phyloP scores from a whole-genome alignment of 2,113 vertebrate species.

The Antechinus flavipes region DNA sequence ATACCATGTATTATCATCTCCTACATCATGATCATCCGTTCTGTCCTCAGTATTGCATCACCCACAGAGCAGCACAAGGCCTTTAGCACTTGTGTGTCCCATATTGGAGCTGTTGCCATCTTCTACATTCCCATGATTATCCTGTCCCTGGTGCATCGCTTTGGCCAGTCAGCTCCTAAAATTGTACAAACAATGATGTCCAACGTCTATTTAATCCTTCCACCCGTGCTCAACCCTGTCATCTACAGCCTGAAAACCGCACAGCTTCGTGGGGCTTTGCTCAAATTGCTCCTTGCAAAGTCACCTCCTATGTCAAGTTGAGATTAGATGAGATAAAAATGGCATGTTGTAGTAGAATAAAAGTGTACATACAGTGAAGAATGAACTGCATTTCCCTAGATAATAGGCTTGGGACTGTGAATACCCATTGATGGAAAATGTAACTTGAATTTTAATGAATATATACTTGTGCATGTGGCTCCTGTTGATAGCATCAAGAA shows the following conservation, averaged over 20 bases:
- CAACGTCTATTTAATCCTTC: constrained; percentile 26
- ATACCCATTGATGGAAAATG: too few relatives aligned
- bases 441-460: too few relatives aligned
- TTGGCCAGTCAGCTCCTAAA: not conserved
- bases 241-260: constrained; percentile 59
- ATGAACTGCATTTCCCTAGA: not conserved
- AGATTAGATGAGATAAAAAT: not conserved
- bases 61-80: not conserved
- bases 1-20: not conserved
- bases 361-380: not conserved
- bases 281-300: not conserved
- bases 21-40: not conserved
- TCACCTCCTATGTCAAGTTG: not conserved
- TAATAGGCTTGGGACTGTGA: not conserved
- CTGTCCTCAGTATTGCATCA: not conserved
- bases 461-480: too few relatives aligned
- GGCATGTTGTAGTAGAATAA: not conserved
- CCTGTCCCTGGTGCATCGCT: not conserved
- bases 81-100: not conserved
- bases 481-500: too few relatives aligned
- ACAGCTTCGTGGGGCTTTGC: not conserved
- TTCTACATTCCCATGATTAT: constrained; percentile 11
- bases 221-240: constrained; percentile 52
- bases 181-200: constrained; percentile 3
- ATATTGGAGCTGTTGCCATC: not conserved